These are phyloP conservation scores for Machaerirhynchus nigripectus DNA, from an alignment of 2,113 vertebrate species.

Conservation along the genomic window DNA sequence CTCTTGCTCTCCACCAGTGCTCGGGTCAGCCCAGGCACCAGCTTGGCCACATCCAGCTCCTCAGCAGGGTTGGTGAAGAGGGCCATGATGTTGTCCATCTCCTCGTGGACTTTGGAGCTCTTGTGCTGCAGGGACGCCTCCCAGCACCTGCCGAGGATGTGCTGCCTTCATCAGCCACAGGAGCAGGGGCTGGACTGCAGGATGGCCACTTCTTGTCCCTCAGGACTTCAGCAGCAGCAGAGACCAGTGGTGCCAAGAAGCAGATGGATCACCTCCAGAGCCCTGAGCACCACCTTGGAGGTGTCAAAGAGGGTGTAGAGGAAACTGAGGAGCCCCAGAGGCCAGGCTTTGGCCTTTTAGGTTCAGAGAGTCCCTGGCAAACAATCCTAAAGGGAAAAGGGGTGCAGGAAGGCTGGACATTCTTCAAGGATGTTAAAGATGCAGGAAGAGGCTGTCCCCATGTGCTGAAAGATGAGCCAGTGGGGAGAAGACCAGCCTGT, in stretches of 20 bases:
- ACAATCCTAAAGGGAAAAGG: not conserved
- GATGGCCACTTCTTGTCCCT: constrained; percentile 79
- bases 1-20: constrained; percentile 81
- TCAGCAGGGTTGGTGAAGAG: constrained; percentile 81
- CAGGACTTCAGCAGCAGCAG: constrained; percentile 77
- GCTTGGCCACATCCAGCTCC: constrained; percentile 79
- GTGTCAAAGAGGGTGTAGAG: constrained; percentile 79
- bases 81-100: constrained; percentile 79
- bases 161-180: constrained; percentile 77
- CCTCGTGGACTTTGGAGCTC: constrained; percentile 81
- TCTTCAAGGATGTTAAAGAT: not conserved
- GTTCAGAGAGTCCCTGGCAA: not conserved
- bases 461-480: not conserved
- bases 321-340: constrained; percentile 75
- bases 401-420: not conserved
- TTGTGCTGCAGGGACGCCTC: constrained; percentile 78
- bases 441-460: not conserved
- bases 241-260: constrained; percentile 77
- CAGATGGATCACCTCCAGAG: constrained; percentile 81
- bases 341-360: not conserved
- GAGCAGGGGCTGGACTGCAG: constrained; percentile 80
- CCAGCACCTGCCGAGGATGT: constrained; percentile 78
- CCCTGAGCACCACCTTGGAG: constrained; percentile 80
- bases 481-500: not conserved
- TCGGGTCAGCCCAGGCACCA: constrained; percentile 82